Evolutionary conservation across 2,113 vertebrate genomes (phyloP).

Genomic region (Lampris incognitus): DNA sequence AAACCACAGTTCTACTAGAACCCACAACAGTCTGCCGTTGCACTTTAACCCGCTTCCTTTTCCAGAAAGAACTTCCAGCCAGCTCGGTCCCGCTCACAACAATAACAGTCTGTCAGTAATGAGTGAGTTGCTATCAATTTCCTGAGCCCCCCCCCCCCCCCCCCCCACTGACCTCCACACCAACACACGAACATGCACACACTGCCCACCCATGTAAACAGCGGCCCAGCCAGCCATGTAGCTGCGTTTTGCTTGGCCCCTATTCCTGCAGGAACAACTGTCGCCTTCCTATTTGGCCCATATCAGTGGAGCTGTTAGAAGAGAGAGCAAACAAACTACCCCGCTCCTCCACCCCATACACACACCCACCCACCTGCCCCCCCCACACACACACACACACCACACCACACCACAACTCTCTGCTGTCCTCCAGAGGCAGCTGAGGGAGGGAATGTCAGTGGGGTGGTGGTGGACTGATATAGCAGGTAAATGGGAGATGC

Average conservation of each 20-base stretch:
- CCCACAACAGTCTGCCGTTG: constrained; percentile 8
- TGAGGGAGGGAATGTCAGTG: not conserved
- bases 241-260: constrained; percentile 66
- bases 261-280: constrained; percentile 67
- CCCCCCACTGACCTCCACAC: not conserved
- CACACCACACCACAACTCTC: constrained; percentile 16
- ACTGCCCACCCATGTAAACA: constrained; percentile 29
- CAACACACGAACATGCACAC: constrained; percentile 11
- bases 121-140: constrained; percentile 59
- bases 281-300: constrained; percentile 72
- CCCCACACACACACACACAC: not conserved
- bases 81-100: constrained; percentile 33
- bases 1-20: constrained; percentile 8
- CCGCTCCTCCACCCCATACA: not conserved
- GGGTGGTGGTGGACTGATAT: not conserved
- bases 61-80: constrained; percentile 23
- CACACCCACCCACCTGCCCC: not conserved
- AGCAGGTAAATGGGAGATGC: constrained; percentile 5
- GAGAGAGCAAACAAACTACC: constrained; percentile 62
- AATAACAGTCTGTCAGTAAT: constrained; percentile 60
- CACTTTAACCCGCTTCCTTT: constrained; percentile 30
- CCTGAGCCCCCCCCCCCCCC: constrained; percentile 20
- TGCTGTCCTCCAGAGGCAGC: not conserved
- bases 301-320: constrained; percentile 62
- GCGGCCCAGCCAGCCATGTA: constrained; percentile 56